These are phyloP conservation scores for Etheostoma nigrum DNA, from an alignment of 2,797 vertebrate genomes.

Conservation along the genomic window DNA sequence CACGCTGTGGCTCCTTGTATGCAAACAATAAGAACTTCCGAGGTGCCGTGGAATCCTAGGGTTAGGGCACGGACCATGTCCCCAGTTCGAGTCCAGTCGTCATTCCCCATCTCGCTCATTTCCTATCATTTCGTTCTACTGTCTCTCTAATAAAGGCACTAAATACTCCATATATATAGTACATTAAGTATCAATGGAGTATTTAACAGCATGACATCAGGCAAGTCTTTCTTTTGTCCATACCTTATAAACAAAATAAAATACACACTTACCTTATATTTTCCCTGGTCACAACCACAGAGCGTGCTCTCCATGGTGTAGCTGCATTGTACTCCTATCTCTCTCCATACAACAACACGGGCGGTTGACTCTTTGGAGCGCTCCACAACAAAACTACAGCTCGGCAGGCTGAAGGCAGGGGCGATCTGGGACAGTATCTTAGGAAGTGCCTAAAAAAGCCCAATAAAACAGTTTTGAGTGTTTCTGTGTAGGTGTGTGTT, in stretches of 20 bases:
- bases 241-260: slow-evolving; percentile 27
- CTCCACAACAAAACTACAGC: slow-evolving; percentile 98
- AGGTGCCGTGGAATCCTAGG: neutral
- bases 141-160: neutral
- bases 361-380: slow-evolving; percentile 98
- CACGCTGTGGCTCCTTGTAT: too few species aligned
- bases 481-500: slow-evolving; percentile 9
- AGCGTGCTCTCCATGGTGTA: slow-evolving; percentile 99
- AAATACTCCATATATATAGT: too few species aligned
- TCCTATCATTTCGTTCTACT: neutral
- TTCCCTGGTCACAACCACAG: slow-evolving; percentile 98
- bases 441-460: slow-evolving; percentile 89
- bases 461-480: slow-evolving; percentile 6
- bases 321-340: slow-evolving; percentile 96
- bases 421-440: slow-evolving; percentile 96
- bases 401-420: slow-evolving; percentile 95
- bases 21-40: too few species aligned
- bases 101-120: neutral
- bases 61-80: neutral
- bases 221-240: neutral
- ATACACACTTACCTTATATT: slow-evolving; percentile 91
- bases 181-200: neutral
- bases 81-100: neutral
- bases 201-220: neutral
- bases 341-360: slow-evolving; percentile 97